phyloP scores from a whole-genome alignment of 2,113 vertebrate genomes.

The Ailurus styani region DNA sequence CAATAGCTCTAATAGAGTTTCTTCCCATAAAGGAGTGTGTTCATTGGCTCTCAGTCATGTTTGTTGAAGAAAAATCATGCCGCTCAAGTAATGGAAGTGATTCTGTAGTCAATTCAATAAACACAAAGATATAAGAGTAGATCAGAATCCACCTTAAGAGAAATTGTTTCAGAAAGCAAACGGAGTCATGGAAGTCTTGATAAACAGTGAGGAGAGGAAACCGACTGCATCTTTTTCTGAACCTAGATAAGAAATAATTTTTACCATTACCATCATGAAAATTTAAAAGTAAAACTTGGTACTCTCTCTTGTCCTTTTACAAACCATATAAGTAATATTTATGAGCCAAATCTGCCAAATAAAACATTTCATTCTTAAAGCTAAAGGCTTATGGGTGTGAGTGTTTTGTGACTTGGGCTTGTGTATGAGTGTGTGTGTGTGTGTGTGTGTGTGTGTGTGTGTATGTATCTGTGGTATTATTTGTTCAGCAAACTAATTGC shows the following conservation, averaged over 20 bases:
- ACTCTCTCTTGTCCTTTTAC: background rate
- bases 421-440: background rate
- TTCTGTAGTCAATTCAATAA: background rate
- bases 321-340: background rate
- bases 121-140: background rate
- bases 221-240: background rate
- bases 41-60: slow-evolving; percentile 8
- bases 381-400: background rate
- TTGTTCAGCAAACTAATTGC: background rate
- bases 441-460: background rate
- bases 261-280: background rate
- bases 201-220: background rate
- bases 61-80: slow-evolving; percentile 17
- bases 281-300: background rate
- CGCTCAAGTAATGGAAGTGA: background rate
- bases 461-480: background rate
- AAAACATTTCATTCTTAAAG: background rate
- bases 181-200: background rate
- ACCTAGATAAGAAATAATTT: background rate
- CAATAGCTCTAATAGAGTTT: background rate
- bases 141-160: background rate
- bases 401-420: background rate
- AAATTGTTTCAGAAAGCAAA: background rate
- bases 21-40: slow-evolving; percentile 21
- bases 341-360: background rate